These are phyloP conservation scores for Drosophila ambigua DNA, from an alignment of 1,140 invertebrate species.

Conservation along the genomic window DNA sequence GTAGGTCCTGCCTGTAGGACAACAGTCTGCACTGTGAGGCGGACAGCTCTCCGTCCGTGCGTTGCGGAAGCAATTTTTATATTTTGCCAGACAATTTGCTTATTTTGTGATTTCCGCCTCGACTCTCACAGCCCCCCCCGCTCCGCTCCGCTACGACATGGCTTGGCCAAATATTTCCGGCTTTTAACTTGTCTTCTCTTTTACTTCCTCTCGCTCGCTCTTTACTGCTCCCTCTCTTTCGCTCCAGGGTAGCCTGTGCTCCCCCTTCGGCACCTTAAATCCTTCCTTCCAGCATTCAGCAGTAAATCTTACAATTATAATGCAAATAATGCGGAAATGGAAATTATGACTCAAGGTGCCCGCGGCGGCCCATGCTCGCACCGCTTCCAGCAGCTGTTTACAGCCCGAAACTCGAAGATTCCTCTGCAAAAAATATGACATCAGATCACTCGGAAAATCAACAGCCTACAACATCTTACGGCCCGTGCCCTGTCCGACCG, in stretches of 20 bases:
- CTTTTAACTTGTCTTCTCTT: constrained; percentile 46
- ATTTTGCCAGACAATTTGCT: constrained; percentile 83
- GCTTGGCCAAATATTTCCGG: constrained; percentile 72
- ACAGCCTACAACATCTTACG: too few species aligned
- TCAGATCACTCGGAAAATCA: too few species aligned
- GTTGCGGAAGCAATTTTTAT: constrained; percentile 83
- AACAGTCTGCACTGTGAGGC: neutral
- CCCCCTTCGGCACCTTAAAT: constrained; percentile 20
- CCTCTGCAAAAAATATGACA: too few species aligned
- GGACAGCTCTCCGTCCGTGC: constrained; percentile 37
- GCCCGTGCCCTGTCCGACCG: too few species aligned
- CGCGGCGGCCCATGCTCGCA: too few species aligned
- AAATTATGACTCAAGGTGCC: constrained; percentile 1
- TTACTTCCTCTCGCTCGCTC: constrained; percentile 1
- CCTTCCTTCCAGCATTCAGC: neutral
- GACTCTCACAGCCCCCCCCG: constrained; percentile 11
- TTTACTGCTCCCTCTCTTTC: neutral
- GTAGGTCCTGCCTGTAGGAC: constrained; percentile 23
- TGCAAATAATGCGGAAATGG: constrained; percentile 15
- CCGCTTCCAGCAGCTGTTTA: too few species aligned
- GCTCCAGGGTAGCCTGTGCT: neutral
- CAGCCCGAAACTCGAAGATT: neutral
- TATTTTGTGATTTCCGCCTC: constrained; percentile 83
- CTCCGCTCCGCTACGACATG: neutral
- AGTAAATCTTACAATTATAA: constrained; percentile 14